Conservation (phyloP, 1,140 invertebrate species). For the Heliconius nattereri region DNA sequence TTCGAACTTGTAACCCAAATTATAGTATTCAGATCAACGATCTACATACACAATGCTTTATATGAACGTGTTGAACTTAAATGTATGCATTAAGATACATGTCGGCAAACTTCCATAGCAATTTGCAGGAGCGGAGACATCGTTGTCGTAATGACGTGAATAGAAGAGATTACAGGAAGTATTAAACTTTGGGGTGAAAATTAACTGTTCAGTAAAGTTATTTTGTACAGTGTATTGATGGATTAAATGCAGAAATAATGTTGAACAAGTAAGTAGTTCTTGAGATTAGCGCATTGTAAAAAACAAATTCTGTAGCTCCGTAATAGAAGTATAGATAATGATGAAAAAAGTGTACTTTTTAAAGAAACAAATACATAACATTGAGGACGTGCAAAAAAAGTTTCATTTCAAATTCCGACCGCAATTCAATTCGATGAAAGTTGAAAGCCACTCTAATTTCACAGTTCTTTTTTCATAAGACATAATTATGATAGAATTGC, state of each 20-base stretch:
- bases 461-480: not conserved
- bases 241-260: too few species aligned
- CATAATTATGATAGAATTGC: slow-evolving; percentile 1
- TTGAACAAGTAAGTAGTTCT: too few species aligned
- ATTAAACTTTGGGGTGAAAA: not conserved
- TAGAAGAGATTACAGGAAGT: not conserved
- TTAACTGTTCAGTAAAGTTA: not conserved
- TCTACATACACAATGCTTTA: not conserved
- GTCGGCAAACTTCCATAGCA: not conserved
- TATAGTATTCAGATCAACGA: too few species aligned
- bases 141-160: not conserved
- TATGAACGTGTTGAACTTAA: not conserved
- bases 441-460: not conserved
- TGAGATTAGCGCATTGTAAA: too few species aligned
- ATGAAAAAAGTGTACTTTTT: too few species aligned
- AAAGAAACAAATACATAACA: too few species aligned
- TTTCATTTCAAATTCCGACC: not conserved
- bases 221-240: too few species aligned
- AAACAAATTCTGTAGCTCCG: too few species aligned
- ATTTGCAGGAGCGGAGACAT: not conserved
- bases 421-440: not conserved
- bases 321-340: too few species aligned
- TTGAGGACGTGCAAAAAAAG: not conserved
- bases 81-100: slow-evolving; percentile 1
- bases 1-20: too few species aligned